Evolutionary conservation across 2,113 vertebrate genomes (phyloP).

Genomic region (Scomber japonicus): DNA sequence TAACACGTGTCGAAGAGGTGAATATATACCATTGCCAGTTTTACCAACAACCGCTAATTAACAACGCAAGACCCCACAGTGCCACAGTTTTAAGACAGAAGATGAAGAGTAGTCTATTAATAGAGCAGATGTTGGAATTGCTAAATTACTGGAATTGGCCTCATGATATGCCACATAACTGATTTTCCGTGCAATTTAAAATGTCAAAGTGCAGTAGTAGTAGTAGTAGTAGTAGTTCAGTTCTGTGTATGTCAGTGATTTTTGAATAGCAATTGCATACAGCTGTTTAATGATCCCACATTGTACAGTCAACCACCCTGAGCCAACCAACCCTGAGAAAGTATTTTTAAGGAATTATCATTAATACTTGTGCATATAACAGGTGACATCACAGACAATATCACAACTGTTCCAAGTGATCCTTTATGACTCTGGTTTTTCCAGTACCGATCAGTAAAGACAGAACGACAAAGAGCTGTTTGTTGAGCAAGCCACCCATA

Average conservation of each 20-base stretch:
- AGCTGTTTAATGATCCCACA: constrained; percentile 27
- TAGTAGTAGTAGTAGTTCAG: not conserved
- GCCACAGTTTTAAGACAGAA: constrained; percentile 3
- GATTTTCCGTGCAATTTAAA: not conserved
- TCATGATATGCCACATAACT: constrained; percentile 21
- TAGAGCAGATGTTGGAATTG: constrained; percentile 1
- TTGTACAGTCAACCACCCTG: constrained; percentile 17
- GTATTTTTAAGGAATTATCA: not conserved
- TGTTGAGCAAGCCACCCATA: constrained; percentile 57
- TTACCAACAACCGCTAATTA: constrained; percentile 13
- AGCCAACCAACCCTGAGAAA: constrained; percentile 23
- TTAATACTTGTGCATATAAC: constrained; percentile 48
- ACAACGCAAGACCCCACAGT: not conserved
- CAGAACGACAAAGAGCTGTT: constrained; percentile 52
- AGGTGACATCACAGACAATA: constrained; percentile 41
- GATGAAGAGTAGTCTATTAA: constrained; percentile 1
- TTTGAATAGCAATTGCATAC: constrained; percentile 5
- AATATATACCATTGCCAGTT: constrained; percentile 12
- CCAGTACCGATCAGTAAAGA: constrained; percentile 54
- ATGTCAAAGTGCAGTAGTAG: constrained; percentile 10
- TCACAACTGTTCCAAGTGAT: constrained; percentile 47
- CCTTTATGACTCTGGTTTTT: constrained; percentile 62
- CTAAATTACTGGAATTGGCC: not conserved
- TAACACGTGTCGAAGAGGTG: constrained; percentile 20
- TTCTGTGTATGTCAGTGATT: not conserved